Base-by-base conservation (phyloP, 2,797 vertebrate species). In the Champsocephalus esox region DNA sequence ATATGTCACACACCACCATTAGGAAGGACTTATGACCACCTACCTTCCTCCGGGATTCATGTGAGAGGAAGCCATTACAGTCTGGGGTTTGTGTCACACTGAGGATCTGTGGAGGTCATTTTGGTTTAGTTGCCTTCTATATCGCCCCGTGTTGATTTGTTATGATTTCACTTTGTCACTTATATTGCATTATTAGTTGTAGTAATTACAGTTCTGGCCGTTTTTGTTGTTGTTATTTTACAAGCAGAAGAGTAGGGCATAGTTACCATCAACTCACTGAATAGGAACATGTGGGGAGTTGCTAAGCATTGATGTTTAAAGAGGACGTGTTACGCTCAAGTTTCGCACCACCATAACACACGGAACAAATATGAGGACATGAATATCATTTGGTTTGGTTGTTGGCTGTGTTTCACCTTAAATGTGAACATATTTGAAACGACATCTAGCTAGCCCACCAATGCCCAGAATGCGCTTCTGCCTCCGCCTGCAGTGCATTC, bases 21-120 rank as follows among this genome's bases (percentile, higher is more conserved):
- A 9, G 34, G 34, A 38, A 38, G 6, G 34, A 38, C 34, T 38
- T 38, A 38, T 38, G 34, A 38, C 34, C 2, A 38, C 34, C 2
- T 38, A 38, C 9, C 2, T 9, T 2, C 34, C 34, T 38, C 34
- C 9, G 34, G 8, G 34, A 38, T 38, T 9, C 34, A 8, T 38
- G 34, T 28, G 28, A 28, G 5, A 28, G 44, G 55, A 59, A 13
- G 55, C 41, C 58, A n/a, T 28, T 4, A 43, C 4, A 59, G 19
- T 32, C 50, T 51, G 41, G 28, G n/a, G 41, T 41, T 61, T 55
- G 54, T 57, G 49, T 66, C 60, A 49, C 49, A 16, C 62, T 12
- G 19, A 21, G 24, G 13, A 12, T 48, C 48, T 69, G 46, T 43
- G 9, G n/a, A 41, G 54, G 46, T 77, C 43, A 9, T 46, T 43